phyloP scores from a whole-genome alignment of 2,888 invertebrate species.

The Meliscaeva auricollis region DNA sequence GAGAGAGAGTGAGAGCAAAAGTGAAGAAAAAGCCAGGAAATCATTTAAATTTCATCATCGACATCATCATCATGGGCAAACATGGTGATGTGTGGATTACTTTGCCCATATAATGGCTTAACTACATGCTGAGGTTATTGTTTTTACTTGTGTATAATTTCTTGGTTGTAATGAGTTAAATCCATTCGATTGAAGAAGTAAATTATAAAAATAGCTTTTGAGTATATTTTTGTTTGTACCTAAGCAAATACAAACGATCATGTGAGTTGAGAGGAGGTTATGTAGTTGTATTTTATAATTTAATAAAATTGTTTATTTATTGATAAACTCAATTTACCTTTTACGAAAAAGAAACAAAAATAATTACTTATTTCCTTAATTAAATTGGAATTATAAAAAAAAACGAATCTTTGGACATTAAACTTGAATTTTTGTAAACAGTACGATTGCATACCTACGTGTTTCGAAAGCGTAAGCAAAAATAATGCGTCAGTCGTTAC shows the following conservation, averaged over 20 bases:
- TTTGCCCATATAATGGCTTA: not conserved
- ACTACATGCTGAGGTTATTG: constrained; percentile 31
- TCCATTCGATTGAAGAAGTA: constrained; percentile 38
- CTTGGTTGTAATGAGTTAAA: constrained; percentile 27
- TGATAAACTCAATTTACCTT: constrained; percentile 9
- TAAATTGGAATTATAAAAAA: constrained; percentile 8
- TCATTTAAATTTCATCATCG: constrained; percentile 74
- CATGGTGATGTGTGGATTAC: constrained; percentile 23
- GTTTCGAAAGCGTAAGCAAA: too few species aligned
- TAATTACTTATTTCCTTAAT: constrained; percentile 34
- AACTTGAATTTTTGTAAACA: not conserved
- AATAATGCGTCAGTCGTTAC: too few species aligned
- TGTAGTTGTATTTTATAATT: not conserved
- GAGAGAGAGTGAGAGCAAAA: constrained; percentile 22
- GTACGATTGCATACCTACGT: too few species aligned
- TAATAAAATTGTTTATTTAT: constrained; percentile 63
- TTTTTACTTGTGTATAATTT: not conserved
- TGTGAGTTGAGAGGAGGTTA: not conserved
- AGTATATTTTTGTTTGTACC: constrained; percentile 58
- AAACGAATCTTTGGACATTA: not conserved
- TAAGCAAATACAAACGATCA: constrained; percentile 34
- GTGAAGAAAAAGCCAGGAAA: constrained; percentile 43
- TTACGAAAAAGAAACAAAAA: not conserved
- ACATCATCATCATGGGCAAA: constrained; percentile 48
- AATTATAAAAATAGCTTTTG: constrained; percentile 72